Evolutionary conservation across 2,113 vertebrate species (phyloP), one percentile per base, ranked within the genome.

Genomic region (Petrocephalus zakoni): DNA sequence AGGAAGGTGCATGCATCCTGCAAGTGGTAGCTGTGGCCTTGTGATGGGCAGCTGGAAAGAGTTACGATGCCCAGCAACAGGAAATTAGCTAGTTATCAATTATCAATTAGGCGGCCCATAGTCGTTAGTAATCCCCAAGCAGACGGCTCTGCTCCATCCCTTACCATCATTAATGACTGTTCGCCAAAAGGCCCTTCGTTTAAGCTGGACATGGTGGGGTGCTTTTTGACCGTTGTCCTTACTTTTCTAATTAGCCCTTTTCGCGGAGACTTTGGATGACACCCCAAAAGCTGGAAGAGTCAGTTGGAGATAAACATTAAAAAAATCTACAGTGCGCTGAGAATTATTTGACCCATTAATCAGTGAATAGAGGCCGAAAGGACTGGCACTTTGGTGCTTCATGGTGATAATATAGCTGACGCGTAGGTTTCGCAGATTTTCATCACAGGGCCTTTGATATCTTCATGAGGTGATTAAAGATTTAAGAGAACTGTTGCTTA

Each of bases 21-120:
- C 19, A 53, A 90, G 89, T 52, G 85, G 85, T 81, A 72, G 55
- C 56, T 51, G 86, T 81, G 90, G 91, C 37, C 89, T 88, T 87
- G 88, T 88, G 90, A 75, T 87, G 89, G 87, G 91, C 61, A 89
- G 90, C 90, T 87, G 87, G 81, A 87, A 37, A 93, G 91, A 92
- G 89, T 93, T 91, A 90, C 87, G 87, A 90, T 90, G 85, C 92
- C 89, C 90, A 87, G 90, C 87, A 90, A 88, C 91, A 90, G 93
- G 90, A 94, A 94, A 93, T 92, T 90, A 94, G 90, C 92, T 92
- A 64, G 51, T 92, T 92, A 93, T 93, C 92, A 92, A 92, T 89
- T 90, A 91, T 90, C 93, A 93, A 91, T 93, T 94, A 93, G 91
- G 87, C 89, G 90, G 21, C 11, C 68, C 4, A 0, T 83, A 46